phyloP scores from a whole-genome alignment of 1,140 invertebrate genomes.

The Gonatopus flavifemur region DNA sequence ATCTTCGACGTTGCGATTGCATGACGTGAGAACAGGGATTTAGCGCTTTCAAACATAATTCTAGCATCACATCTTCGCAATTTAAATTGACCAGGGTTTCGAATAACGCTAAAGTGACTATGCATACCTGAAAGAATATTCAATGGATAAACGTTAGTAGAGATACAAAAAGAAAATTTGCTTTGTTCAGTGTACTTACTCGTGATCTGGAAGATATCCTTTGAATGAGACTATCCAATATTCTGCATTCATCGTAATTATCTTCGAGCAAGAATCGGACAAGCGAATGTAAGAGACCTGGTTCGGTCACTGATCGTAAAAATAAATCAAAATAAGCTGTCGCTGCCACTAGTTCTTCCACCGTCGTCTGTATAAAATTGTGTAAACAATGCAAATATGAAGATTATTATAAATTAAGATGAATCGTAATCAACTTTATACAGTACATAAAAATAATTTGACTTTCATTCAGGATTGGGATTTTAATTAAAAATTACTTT shows the following conservation, averaged over 20 bases:
- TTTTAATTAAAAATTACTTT: too few relatives aligned
- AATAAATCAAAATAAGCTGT: slow-evolving; percentile 91
- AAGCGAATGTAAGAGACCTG: slow-evolving; percentile 78
- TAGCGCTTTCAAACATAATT: slow-evolving; percentile 85
- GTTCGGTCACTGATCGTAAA: slow-evolving; percentile 82
- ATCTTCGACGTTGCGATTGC: slow-evolving; percentile 75
- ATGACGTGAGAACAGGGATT: slow-evolving; percentile 89
- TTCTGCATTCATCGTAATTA: slow-evolving; percentile 77
- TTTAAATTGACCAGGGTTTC: slow-evolving; percentile 89
- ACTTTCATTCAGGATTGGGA: too few relatives aligned
- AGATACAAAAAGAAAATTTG: too few relatives aligned
- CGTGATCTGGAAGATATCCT: slow-evolving; percentile 73
- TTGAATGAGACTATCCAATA: slow-evolving; percentile 77
- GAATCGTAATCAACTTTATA: too few relatives aligned
- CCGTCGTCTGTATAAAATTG: slow-evolving; percentile 66
- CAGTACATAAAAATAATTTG: too few relatives aligned
- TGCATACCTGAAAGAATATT: slow-evolving; percentile 75
- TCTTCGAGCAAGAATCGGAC: slow-evolving; percentile 84
- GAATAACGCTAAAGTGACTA: slow-evolving; percentile 88
- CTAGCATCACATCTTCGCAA: slow-evolving; percentile 96
- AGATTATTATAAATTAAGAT: neutral
- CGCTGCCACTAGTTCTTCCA: slow-evolving; percentile 85
- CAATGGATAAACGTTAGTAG: slow-evolving; percentile 38
- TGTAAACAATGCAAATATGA: slow-evolving; percentile 4
- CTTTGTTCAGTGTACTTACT: too few relatives aligned